Base-by-base conservation (phyloP, 2,113 vertebrate genomes). In the Odocoileus virginianus region DNA sequence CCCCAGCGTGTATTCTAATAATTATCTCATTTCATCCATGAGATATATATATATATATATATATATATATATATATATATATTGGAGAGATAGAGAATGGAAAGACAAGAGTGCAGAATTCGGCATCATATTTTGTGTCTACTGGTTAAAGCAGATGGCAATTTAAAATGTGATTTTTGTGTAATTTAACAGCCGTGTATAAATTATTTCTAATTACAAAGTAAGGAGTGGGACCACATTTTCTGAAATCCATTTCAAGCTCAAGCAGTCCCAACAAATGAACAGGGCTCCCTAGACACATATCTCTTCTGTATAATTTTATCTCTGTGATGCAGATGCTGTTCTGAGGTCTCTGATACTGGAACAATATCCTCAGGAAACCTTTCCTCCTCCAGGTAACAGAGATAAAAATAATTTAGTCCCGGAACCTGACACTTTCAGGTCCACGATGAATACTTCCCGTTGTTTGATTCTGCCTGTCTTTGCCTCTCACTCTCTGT, bases 161-260 rank as follows among this genome's bases (percentile, higher is more conserved):
- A 96, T 95, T 94, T 90, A 97, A 92, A 94, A 79, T 91, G 84
- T 33, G 50, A 85, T 92, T 96, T 91, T 95, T 52, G 57, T 83
- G 82, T 89, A 14, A 79, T 98, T 94, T 96, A 97, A 97, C 91
- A 95, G 88, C 82, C 23, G 3, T 10, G 1, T 81, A 95, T 98
- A 97, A 98, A 98, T 97, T 95, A 91, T 95, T 97, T 96, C 85
- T 96, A 97, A 98, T 94, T 97, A 95, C 83, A 28, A 97, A 92
- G 76, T 74, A 93, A 97, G 79, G 12, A 92, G 91, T 21, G 28
- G 54, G 27, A 40, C 60, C 58, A 89, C 36, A 88, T 91, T 97
- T 97, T 95, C 94, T 81, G 15, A 97, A 97, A 95, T 89, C 83
- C 81, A 96, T 96, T 97, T 92, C 83, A 71, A 97, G 91, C 78